Evolutionary conservation across 2,113 vertebrate genomes (phyloP), one percentile per base, ranked within the genome.

Genomic region (Gavia stellata): DNA sequence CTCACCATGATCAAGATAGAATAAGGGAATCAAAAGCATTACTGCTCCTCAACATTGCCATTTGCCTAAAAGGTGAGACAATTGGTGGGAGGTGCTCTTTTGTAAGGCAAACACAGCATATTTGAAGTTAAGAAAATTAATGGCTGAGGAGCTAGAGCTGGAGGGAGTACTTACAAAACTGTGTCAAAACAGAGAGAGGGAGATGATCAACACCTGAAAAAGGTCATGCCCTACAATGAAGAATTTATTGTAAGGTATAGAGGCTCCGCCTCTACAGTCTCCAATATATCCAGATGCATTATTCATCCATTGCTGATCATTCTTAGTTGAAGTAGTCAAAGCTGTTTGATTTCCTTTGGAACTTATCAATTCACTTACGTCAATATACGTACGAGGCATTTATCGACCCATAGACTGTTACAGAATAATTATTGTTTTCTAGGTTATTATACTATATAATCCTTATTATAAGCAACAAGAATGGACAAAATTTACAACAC

Each of bases 261-360:
- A 38, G 52, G 40, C 78, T 75, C 53, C 34, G 28, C 63, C 94
- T 95, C 73, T 95, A 81, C 55, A 85, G 78, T 89, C 65, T 94
- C 74, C 63, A 45, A 44, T 67, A 42, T 63, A 89, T 89, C 91
- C 61, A 67, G 33, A 80, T 78, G 86, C 82, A 92, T 89, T 92
- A 90, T 83, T 95, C 86, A 91, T 86, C 78, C 66, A 72, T 82
- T 96, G 75, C 81, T 96, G 85, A 49, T 79, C 52, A 74, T n/a
- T 42, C 61, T 44, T 71, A 59, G 88, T 94, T 53, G n/a, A 96
- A 97, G 89, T 93, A 82, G 70, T 67, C 88, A 80, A 90, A 92
- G 59, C 36, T 75, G 50, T 66, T 93, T 92, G 50, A 89, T 88
- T 96, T 94, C 61, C 75, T 63, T 52, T 94, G 67, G 94, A 90